Base-by-base conservation (phyloP, 2,888 invertebrate species). In the Phytoseiulus persimilis region DNA sequence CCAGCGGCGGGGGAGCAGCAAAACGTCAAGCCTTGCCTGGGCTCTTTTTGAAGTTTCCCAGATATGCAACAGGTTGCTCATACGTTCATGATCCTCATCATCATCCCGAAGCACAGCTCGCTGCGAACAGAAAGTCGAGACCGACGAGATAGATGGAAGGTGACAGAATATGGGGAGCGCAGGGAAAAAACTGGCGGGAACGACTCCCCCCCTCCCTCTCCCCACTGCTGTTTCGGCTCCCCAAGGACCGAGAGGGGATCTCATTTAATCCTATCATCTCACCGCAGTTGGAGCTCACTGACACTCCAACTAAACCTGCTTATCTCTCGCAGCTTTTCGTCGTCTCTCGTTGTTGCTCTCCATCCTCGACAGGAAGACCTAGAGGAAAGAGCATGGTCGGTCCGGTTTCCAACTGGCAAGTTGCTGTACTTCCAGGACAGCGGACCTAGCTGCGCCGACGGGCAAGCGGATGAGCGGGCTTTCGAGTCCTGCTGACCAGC, bases 261-360 rank as follows among this genome's bases (percentile, higher is more conserved):
- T 65, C 65, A 65, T 65, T 65, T 65, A 65, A 65, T 65, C 65
- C 65, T 65, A 65, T 65, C 65, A 65, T 65, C 65, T 28, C 65
- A 65, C 65, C 65, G 65, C 65, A 65, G 65, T 65, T 65, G 65
- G 65, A 65, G 65, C 65, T 65, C 65, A 28, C 65, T 23, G 65
- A 65, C 65, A 65, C 65, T 65, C 65, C 65, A 28, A 65, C 23
- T 28, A 65, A 65, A 65, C 65, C 65, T 65, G 65, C 65, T 65
- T 65, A 65, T 65, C 33, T 32, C 33, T 23, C 87, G 83, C 83
- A 32, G 83, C 31, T 83, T 31, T 87, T 45, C 33, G 32, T 87
- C 39, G 87, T 39, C 39, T 87, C 33, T 87, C 39, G 87, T 87
- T 45, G 87, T 87, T 87, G 18, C 45, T 65, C 65, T 46, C 46